A percentile compares a stretch with the other conserved stretches of the same genome.
phyloP scores from a whole-genome alignment of 2,113 vertebrate genomes.

The Urocitellus parryii region DNA sequence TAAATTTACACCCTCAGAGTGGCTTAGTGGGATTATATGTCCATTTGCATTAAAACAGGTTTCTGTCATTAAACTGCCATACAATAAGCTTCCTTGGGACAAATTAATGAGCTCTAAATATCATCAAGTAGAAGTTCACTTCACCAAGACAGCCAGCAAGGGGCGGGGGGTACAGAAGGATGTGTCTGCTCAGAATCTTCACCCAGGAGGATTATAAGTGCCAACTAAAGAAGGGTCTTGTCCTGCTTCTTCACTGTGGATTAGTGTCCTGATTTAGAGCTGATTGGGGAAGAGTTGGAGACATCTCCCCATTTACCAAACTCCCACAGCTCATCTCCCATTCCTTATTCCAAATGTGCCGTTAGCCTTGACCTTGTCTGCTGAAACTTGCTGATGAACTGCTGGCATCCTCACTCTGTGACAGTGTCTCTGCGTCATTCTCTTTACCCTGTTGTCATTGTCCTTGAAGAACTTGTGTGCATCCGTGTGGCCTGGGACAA shows the following conservation, averaged over 20 bases:
- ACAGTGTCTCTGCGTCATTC: not conserved
- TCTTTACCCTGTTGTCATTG: not conserved
- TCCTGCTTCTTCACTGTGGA: not conserved
- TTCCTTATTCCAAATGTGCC: not conserved
- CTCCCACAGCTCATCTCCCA: not conserved
- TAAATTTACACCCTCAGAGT: conserved; percentile 76
- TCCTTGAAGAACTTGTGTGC: not conserved
- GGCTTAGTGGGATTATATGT: conserved; percentile 76
- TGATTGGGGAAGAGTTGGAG: not conserved
- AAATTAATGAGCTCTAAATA: conserved; percentile 81
- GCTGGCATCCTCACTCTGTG: not conserved
- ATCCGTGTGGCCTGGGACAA: not conserved
- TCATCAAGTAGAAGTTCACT: conserved; percentile 77
- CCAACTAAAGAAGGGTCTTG: not conserved
- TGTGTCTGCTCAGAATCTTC: conserved; percentile 49
- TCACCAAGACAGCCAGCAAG: conserved; percentile 67
- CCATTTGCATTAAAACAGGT: conserved; percentile 78
- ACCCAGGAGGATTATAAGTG: conserved; percentile 64
- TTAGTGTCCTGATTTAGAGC: conserved; percentile 62
- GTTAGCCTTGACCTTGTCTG: not conserved
- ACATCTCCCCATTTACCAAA: not conserved
- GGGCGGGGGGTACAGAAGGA: not conserved
- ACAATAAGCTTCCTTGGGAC: conserved; percentile 71
- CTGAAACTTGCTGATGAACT: not conserved
- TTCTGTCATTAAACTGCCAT: conserved; percentile 81